Conservation (phyloP, 2,113 vertebrate genomes). For the Brachyhypopomus gauderio region DNA sequence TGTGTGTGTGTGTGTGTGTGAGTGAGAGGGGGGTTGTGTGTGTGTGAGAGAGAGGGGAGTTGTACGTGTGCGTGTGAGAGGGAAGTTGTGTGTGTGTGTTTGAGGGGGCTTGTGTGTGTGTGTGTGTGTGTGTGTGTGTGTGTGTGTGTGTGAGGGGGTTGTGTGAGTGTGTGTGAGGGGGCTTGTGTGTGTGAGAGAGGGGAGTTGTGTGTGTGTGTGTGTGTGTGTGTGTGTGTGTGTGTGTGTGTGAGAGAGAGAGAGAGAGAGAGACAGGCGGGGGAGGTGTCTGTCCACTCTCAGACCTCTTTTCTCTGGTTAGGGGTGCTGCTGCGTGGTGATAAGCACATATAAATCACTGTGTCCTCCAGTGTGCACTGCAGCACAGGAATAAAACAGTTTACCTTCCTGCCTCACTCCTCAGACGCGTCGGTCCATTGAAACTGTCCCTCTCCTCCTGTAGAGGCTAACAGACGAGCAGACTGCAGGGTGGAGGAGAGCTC, state of each 20-base stretch:
- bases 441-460: not conserved
- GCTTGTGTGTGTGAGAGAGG: not conserved
- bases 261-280: not conserved
- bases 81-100: too few relatives aligned
- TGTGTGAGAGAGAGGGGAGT: too few relatives aligned
- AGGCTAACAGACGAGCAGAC: not conserved
- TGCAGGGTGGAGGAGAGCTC: not conserved
- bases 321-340: conserved; percentile 14
- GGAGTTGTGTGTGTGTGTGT: not conserved
- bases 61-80: too few relatives aligned
- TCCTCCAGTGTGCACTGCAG: not conserved
- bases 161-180: too few relatives aligned
- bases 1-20: too few relatives aligned
- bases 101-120: too few relatives aligned
- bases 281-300: not conserved
- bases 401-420: not conserved
- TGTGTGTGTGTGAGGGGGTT: too few relatives aligned
- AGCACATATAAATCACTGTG: conserved; percentile 7
- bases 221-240: not conserved
- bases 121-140: too few relatives aligned
- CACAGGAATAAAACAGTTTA: not conserved
- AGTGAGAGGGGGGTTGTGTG: too few relatives aligned
- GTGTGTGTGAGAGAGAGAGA: conserved; percentile 3
- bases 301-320: conserved; percentile 9
- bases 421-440: conserved; percentile 4